Evolutionary conservation across 1,140 invertebrate genomes (phyloP).

Genomic region (Scaptomyza graminum): DNA sequence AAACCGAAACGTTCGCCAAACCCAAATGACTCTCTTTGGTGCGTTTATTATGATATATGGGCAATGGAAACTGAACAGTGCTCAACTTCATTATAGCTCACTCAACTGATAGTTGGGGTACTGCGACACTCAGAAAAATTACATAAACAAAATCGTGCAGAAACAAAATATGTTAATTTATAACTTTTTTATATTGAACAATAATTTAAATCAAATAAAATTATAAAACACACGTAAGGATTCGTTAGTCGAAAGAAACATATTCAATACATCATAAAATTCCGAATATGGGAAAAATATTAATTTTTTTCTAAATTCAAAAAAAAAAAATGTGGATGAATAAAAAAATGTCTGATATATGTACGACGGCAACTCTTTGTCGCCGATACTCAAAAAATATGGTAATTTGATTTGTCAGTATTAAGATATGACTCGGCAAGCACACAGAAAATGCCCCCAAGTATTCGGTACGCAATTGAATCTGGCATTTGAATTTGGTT

Average conservation of each 20-base stretch:
- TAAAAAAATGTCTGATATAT: not conserved
- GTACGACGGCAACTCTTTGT: not conserved
- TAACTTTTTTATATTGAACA: too few relatives aligned
- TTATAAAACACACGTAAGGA: too few relatives aligned
- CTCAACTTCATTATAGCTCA: not conserved
- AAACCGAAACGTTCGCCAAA: slow-evolving; percentile 58
- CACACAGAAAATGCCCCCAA: slow-evolving; percentile 27
- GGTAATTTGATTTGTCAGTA: slow-evolving; percentile 46
- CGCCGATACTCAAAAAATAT: slow-evolving; percentile 29
- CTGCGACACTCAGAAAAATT: too few relatives aligned
- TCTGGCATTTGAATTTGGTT: slow-evolving; percentile 26
- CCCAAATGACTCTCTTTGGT: slow-evolving; percentile 76
- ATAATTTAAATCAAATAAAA: too few relatives aligned
- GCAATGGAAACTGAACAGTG: slow-evolving; percentile 31
- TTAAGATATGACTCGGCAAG: slow-evolving; percentile 37
- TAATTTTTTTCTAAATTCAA: too few relatives aligned
- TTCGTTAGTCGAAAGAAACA: too few relatives aligned
- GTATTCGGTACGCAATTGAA: slow-evolving; percentile 28
- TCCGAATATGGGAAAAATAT: too few relatives aligned
- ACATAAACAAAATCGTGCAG: too few relatives aligned
- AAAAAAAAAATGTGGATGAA: not conserved
- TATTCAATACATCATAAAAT: too few relatives aligned
- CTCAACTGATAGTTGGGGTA: not conserved
- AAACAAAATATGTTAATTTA: too few relatives aligned
- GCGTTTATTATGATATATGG: slow-evolving; percentile 76